These are phyloP conservation scores for Rhopilema esculentum DNA, from an alignment of 30 jellyfish, hydroid and myxozoan genomes.

Conservation along the genomic window DNA sequence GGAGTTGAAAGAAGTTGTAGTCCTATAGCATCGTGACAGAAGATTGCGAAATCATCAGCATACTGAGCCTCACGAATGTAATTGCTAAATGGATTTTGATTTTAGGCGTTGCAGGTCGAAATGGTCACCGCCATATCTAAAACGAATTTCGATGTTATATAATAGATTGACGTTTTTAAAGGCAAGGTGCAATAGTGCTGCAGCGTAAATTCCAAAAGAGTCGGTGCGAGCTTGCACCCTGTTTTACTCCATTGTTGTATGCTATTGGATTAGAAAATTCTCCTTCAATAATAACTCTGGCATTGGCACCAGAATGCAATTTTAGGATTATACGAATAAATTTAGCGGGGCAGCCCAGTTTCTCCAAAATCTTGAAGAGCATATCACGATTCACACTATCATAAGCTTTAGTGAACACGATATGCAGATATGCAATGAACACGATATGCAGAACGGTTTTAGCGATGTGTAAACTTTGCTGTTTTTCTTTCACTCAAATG, in stretches of 20 bases:
- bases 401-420: conserved; percentile 4
- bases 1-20: background rate
- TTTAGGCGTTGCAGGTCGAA: conserved; percentile 15
- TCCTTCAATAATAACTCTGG: background rate
- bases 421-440: too few species aligned
- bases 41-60: conserved; percentile 41
- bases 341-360: conserved; percentile 5
- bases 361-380: background rate
- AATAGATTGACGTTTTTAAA: conserved; percentile 15
- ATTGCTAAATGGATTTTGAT: conserved; percentile 4
- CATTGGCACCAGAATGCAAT: background rate
- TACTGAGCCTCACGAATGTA: conserved; percentile 49
- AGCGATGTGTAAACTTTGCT: background rate
- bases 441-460: too few species aligned
- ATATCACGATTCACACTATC: background rate
- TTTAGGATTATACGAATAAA: background rate
- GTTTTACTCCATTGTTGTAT: conserved; percentile 21
- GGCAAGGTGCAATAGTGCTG: conserved; percentile 13
- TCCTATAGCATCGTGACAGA: conserved; percentile 7
- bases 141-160: background rate
- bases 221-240: conserved; percentile 29
- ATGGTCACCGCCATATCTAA: conserved; percentile 27
- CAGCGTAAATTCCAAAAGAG: conserved; percentile 33
- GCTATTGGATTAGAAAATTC: background rate
- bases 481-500: background rate